These are phyloP conservation scores for Lutjanus argentimaculatus DNA, from an alignment of 2,797 vertebrate genomes.

Conservation along the genomic window DNA sequence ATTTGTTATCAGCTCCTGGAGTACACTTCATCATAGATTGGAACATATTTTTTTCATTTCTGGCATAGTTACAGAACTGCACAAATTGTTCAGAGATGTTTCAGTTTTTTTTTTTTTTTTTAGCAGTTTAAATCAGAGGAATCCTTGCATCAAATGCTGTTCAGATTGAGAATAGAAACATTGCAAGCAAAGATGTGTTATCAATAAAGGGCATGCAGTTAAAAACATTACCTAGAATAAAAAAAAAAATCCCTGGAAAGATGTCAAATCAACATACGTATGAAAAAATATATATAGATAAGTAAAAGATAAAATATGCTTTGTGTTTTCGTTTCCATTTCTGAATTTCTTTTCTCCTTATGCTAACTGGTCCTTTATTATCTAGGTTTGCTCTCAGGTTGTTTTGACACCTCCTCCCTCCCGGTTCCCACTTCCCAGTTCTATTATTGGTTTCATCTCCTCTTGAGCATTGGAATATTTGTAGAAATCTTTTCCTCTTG, in stretches of 20 bases:
- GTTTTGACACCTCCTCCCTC: constrained; percentile 3
- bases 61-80: not conserved
- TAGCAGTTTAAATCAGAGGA: not conserved
- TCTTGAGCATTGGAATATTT: constrained; percentile 46
- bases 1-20: not conserved
- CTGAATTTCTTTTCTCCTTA: not conserved
- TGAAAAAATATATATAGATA: not conserved
- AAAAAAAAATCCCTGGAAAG: not conserved
- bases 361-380: constrained; percentile 16
- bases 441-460: constrained; percentile 53
- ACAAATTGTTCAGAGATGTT: not conserved
- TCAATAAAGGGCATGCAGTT: not conserved
- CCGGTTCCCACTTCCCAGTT: constrained; percentile 20
- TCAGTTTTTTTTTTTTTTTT: not conserved
- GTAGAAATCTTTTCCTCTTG: constrained; percentile 32
- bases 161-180: constrained; percentile 1
- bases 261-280: not conserved
- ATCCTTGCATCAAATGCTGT: not conserved
- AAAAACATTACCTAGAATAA: not conserved
- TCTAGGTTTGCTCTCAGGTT: constrained; percentile 31
- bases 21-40: not conserved
- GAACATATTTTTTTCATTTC: not conserved
- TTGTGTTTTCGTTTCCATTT: constrained; percentile 8
- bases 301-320: not conserved
- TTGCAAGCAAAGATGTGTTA: not conserved